Percentiles rank a stretch among this genome's conserved stretches.
phyloP scores from a whole-genome alignment of 2,113 vertebrate genomes.

The Bostrychus sinensis region DNA sequence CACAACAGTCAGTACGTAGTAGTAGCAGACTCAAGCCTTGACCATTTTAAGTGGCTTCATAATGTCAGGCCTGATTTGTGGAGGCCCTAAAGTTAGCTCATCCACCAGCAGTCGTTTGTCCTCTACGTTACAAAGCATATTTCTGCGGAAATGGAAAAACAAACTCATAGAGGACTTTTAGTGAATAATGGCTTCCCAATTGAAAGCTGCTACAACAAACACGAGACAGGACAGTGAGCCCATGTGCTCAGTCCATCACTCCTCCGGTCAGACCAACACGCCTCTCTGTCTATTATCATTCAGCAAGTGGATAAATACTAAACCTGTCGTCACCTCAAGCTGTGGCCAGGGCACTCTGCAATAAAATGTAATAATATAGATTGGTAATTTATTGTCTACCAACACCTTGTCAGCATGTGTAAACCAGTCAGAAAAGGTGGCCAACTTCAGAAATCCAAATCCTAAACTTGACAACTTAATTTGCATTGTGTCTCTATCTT shows the following conservation, averaged over 20 bases:
- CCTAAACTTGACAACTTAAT: constrained; percentile 33
- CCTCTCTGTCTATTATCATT: constrained; percentile 3
- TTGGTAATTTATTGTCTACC: constrained; percentile 38
- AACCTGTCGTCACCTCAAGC: constrained; percentile 31
- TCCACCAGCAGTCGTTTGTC: constrained; percentile 37
- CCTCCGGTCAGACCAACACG: constrained; percentile 21
- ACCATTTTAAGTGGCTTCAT: constrained; percentile 34
- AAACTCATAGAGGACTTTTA: constrained; percentile 25
- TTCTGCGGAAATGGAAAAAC: constrained; percentile 44
- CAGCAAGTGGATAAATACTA: constrained; percentile 22
- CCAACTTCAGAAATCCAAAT: constrained; percentile 29
- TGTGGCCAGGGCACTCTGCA: constrained; percentile 9
- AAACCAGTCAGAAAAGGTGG: constrained; percentile 40
- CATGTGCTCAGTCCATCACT: constrained; percentile 43
- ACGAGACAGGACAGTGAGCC: constrained; percentile 16
- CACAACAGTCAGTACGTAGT: constrained; percentile 25
- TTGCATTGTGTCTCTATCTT: too few relatives aligned
- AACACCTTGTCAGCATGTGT: constrained; percentile 43
- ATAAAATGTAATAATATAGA: constrained; percentile 32
- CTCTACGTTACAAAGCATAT: constrained; percentile 45
- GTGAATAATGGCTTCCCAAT: constrained; percentile 41
- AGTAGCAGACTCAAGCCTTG: constrained; percentile 12
- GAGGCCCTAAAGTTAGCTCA: constrained; percentile 52
- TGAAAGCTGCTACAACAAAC: constrained; percentile 10
- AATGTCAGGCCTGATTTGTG: constrained; percentile 56